phyloP scores from a whole-genome alignment of 2,888 invertebrate genomes.

The Epiperipatus broadwayi region DNA sequence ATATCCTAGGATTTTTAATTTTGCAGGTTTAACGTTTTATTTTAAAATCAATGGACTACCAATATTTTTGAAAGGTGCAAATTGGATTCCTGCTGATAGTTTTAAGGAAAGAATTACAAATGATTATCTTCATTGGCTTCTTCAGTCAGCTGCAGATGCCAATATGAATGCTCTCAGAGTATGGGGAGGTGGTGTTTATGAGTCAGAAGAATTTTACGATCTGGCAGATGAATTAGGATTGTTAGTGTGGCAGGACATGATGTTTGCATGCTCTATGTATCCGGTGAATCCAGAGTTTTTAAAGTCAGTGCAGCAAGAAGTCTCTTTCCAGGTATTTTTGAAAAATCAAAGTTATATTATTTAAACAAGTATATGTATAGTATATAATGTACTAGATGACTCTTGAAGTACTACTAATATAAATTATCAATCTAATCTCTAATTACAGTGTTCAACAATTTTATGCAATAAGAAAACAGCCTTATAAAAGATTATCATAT shows the following conservation, averaged over 20 bases:
- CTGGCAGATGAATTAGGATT: conserved; percentile 70
- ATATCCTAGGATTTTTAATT: conserved; percentile 8
- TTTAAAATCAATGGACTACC: conserved; percentile 65
- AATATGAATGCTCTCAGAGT: conserved; percentile 87
- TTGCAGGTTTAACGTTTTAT: conserved; percentile 47
- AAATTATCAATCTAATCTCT: no score
- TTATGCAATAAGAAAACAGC: no score
- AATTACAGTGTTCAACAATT: no score
- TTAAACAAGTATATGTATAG: no score
- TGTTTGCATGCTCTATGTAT: conserved; percentile 92
- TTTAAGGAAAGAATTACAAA: conserved; percentile 52
- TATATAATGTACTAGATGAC: no score
- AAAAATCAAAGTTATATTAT: not conserved
- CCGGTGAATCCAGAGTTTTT: conserved; percentile 54
- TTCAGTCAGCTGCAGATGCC: conserved; percentile 47
- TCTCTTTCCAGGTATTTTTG: conserved; percentile 48
- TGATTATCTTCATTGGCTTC: conserved; percentile 38
- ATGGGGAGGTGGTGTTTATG: conserved; percentile 96
- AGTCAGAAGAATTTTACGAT: conserved; percentile 69
- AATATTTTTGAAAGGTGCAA: conserved; percentile 86
- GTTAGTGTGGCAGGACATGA: conserved; percentile 90
- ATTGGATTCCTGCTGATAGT: conserved; percentile 73
- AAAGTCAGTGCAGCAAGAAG: conserved; percentile 49
- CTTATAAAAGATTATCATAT: no score
- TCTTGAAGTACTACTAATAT: no score